phyloP scores from a whole-genome alignment of 1,140 invertebrate genomes.

The Anastatus disparis region DNA sequence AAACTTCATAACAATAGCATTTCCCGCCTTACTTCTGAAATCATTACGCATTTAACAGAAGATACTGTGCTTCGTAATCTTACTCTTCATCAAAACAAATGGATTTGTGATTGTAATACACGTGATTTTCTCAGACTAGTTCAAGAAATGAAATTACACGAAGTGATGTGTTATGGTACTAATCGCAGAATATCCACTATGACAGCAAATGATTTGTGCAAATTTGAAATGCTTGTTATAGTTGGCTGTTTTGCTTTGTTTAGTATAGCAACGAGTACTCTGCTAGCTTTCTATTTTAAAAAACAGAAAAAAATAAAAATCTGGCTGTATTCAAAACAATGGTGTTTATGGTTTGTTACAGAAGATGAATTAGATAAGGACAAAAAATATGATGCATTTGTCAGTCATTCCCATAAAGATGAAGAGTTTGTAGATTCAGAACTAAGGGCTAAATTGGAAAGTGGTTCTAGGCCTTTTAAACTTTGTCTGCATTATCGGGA shows the following conservation, averaged over 20 bases:
- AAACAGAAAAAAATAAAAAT: constrained; percentile 75
- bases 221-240: constrained; percentile 55
- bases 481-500: constrained; percentile 85
- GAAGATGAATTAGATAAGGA: constrained; percentile 81
- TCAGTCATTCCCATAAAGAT: constrained; percentile 87
- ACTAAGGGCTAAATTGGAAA: constrained; percentile 76
- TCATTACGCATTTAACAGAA: not conserved
- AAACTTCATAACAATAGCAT: constrained; percentile 4
- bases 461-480: constrained; percentile 69
- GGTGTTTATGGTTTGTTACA: constrained; percentile 75
- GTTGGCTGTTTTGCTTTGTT: constrained; percentile 64
- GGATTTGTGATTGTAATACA: constrained; percentile 5
- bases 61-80: not conserved
- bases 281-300: constrained; percentile 72
- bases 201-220: constrained; percentile 67
- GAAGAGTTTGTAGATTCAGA: constrained; percentile 77
- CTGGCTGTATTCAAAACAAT: constrained; percentile 75
- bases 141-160: constrained; percentile 10
- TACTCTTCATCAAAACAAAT: not conserved
- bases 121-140: not conserved
- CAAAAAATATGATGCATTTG: constrained; percentile 86
- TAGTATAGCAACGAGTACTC: constrained; percentile 65
- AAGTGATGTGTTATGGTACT: constrained; percentile 58
- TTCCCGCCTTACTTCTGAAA: not conserved
- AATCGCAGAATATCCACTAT: constrained; percentile 57